Evolutionary conservation across 2,888 invertebrate species (phyloP), one percentile per base, ranked within the genome.

Genomic region (Diadegma fenestrale): DNA sequence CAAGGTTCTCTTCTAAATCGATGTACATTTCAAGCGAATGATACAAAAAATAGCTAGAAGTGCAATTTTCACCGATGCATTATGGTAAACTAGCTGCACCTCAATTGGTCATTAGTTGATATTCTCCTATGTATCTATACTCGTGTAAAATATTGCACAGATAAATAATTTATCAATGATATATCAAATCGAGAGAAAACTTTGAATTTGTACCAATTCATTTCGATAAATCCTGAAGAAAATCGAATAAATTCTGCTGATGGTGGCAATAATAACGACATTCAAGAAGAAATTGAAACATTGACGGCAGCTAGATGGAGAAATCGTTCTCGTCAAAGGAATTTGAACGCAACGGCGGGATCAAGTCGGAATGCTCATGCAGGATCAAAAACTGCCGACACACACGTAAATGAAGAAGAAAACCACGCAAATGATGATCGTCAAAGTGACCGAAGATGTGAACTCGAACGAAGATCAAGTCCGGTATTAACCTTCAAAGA

Each of bases 401-500:
- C 48, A 48, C 5, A n/a, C n/a, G 48, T n/a, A 48, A 48, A 48
- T 3, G 48, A 45, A 45, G 45, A 48, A 48, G 48, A 48, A n/a
- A 48, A 1, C n/a, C n/a, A n/a, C 48, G n/a, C n/a, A n/a, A 48
- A 48, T 48, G n/a, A 48, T n/a, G 45, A n/a, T n/a, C 48, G 7
- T 48, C 48, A 48, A n/a, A 48, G 4, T 48, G 48, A 48, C n/a
- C n/a, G n/a, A 48, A 48, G n/a, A 7, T 3, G 48, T 48, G 43
- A 8, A 48, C 17, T 48, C n/a, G 48, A 48, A 48, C 48, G 48
- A n/a, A 48, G 48, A 48, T 48, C 48, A 48, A 48, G 48, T n/a
- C 6, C 48, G 48, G 6, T n/a, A 48, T 63, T 63, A 30, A 33
- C 63, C 7, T 63, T 63, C 5, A 63, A 63, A 63, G 63, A 63